These are phyloP conservation scores for Zygothrica quintamaculata DNA, from an alignment of 2,888 invertebrate genomes.

Conservation along the genomic window DNA sequence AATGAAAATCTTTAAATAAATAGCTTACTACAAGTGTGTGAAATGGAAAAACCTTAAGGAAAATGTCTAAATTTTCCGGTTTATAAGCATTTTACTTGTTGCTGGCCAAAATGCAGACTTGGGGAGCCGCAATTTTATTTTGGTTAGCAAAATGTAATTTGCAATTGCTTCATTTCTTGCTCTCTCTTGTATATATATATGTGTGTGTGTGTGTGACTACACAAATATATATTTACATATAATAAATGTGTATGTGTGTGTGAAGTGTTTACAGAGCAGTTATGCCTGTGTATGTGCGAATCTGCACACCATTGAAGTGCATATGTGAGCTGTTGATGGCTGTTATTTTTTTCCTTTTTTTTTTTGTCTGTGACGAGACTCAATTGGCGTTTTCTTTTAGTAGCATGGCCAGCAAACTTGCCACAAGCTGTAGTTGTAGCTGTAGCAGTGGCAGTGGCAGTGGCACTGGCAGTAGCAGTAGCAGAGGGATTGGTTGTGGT, in stretches of 20 bases:
- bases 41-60: not conserved
- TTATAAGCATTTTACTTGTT: slow-evolving; percentile 14
- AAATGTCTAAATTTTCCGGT: not conserved
- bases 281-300: slow-evolving; percentile 1
- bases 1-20: too few species aligned
- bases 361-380: slow-evolving; percentile 41
- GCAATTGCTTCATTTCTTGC: slow-evolving; percentile 38
- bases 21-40: too few species aligned
- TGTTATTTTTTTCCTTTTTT: slow-evolving; percentile 23
- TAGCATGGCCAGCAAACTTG: slow-evolving; percentile 45
- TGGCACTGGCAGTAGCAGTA: too few species aligned
- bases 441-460: too few species aligned
- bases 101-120: slow-evolving; percentile 35
- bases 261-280: too few species aligned
- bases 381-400: slow-evolving; percentile 70
- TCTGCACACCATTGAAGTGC: slow-evolving; percentile 23
- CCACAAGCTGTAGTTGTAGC: too few species aligned
- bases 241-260: slow-evolving; percentile 15
- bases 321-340: slow-evolving; percentile 51
- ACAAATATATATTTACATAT: not conserved
- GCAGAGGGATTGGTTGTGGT: too few species aligned
- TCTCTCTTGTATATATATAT: not conserved
- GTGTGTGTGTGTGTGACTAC: slow-evolving; percentile 4
- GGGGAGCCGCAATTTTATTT: slow-evolving; percentile 18
- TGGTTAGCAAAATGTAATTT: slow-evolving; percentile 39